A percentile compares a stretch with the other conserved stretches of the same genome.
Evolutionary conservation across 2,888 invertebrate genomes (phyloP).

Genomic region (Cheilosia impressa): DNA sequence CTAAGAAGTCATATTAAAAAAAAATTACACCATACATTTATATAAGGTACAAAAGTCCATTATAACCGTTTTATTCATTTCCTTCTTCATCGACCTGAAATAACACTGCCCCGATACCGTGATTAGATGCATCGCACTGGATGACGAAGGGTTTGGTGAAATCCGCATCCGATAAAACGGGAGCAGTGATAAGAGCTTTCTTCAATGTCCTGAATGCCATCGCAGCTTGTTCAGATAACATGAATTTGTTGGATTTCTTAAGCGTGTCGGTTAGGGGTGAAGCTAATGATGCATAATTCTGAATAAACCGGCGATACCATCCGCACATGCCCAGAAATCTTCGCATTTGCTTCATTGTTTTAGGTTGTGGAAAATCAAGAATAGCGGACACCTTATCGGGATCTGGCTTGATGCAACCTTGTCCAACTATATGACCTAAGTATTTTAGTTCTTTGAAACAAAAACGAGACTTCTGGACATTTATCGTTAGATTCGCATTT

Average conservation of each 20-base stretch:
- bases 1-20: too few species aligned
- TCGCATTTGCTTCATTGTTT: too few species aligned
- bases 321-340: conserved; percentile 37
- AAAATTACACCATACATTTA: too few species aligned
- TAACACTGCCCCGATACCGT: conserved; percentile 42
- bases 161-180: conserved; percentile 46
- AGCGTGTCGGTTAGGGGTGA: conserved; percentile 49
- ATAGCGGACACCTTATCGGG: conserved; percentile 41
- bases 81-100: conserved; percentile 33
- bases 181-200: conserved; percentile 11
- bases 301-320: conserved; percentile 52
- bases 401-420: conserved; percentile 31
- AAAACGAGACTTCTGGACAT: conserved; percentile 45
- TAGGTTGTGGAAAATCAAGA: too few species aligned
- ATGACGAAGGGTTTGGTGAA: conserved; percentile 50
- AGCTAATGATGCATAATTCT: conserved; percentile 23
- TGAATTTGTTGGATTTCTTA: conserved; percentile 10
- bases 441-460: conserved; percentile 39
- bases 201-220: conserved; percentile 14
- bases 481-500: conserved; percentile 47
- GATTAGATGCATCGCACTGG: conserved; percentile 63
- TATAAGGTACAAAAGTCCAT: too few species aligned
- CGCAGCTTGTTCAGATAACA: not conserved
- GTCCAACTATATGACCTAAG: conserved; percentile 50
- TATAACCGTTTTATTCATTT: too few species aligned